These are phyloP conservation scores for Megalonaias nervosa DNA, from an alignment of 1,140 invertebrate species.

Conservation along the genomic window DNA sequence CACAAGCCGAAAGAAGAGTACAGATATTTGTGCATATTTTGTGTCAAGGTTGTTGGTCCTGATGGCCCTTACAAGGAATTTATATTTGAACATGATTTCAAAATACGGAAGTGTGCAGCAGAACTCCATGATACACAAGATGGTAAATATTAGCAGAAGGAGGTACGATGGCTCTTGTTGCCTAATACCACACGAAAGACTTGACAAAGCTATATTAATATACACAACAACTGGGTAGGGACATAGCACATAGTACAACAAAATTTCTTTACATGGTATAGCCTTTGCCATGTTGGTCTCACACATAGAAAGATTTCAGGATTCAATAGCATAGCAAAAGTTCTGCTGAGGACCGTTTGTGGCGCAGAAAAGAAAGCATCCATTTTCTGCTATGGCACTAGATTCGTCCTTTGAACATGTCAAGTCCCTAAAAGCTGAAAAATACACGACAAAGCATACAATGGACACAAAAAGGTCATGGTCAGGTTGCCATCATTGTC, in stretches of 20 bases:
- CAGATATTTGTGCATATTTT: not conserved
- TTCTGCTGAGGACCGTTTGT: too few relatives aligned
- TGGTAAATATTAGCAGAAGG: not conserved
- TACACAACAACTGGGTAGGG: not conserved
- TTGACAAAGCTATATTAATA: not conserved
- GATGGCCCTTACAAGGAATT: not conserved
- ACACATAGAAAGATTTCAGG: not conserved
- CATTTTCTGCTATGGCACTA: too few relatives aligned
- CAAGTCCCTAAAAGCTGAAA: too few relatives aligned
- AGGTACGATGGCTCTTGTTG: conserved; percentile 2
- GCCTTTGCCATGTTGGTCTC: not conserved
- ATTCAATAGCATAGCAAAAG: too few relatives aligned
- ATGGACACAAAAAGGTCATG: too few relatives aligned
- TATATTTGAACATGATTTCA: not conserved
- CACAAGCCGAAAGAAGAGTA: not conserved
- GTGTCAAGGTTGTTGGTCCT: not conserved
- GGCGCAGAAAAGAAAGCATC: too few relatives aligned
- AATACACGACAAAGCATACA: too few relatives aligned
- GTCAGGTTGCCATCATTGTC: too few relatives aligned
- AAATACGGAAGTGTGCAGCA: not conserved
- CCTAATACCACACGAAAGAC: conserved; percentile 1
- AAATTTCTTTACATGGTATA: not conserved
- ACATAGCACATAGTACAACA: not conserved
- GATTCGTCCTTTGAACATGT: too few relatives aligned
- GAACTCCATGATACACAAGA: conserved; percentile 3